Evolutionary conservation across 2,113 vertebrate genomes (phyloP).

Genomic region (Noturus placidus): DNA sequence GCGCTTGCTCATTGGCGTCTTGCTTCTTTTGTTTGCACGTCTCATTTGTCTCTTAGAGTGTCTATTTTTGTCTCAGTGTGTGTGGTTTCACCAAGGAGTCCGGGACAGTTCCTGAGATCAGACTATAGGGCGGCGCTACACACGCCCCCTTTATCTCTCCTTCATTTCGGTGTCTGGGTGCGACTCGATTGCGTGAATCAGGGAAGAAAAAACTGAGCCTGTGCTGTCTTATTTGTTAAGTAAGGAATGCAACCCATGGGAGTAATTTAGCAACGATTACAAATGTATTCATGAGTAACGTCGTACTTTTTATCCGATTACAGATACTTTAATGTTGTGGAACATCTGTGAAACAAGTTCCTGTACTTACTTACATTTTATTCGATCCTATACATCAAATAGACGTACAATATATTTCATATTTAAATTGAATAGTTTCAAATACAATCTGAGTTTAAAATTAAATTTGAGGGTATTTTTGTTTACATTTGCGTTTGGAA

Average conservation of each 20-base stretch:
- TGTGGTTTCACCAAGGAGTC: constrained; percentile 33
- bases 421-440: background rate
- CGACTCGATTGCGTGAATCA: background rate
- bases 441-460: no score
- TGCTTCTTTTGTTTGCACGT: background rate
- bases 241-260: background rate
- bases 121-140: constrained; percentile 43
- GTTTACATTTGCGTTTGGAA: no score
- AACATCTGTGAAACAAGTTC: background rate
- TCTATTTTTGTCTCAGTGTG: constrained; percentile 43
- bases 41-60: constrained; percentile 24
- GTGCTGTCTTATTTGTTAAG: background rate
- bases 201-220: background rate
- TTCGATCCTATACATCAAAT: background rate
- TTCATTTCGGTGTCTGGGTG: background rate
- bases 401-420: background rate
- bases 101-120: constrained; percentile 45
- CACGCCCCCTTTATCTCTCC: constrained; percentile 57
- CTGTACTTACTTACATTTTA: background rate
- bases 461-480: no score
- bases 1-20: constrained; percentile 38
- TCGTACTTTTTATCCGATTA: background rate
- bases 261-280: background rate
- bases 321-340: background rate
- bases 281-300: background rate